A percentile compares a stretch with the other conserved stretches of the same genome.
Conservation (phyloP, 2,113 vertebrate species). For the Antechinus stuartii region DNA sequence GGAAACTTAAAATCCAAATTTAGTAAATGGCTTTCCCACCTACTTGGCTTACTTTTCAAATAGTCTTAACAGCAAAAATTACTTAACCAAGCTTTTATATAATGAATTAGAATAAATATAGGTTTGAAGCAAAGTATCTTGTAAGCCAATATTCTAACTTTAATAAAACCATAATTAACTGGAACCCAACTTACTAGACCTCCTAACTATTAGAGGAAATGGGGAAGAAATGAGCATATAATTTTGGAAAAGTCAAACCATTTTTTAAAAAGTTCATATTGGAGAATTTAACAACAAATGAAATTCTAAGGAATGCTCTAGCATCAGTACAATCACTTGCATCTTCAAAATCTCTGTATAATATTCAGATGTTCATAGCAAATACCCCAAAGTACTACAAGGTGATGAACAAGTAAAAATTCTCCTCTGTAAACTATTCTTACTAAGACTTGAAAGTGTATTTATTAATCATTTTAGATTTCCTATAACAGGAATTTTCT, state of each 20-base stretch:
- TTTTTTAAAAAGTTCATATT: not conserved
- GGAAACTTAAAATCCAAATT: not conserved
- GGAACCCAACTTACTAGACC: constrained; percentile 11
- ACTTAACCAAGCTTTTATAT: constrained; percentile 17
- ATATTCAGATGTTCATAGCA: not conserved
- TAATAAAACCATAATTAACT: not conserved
- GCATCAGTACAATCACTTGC: not conserved
- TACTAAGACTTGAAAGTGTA: not conserved
- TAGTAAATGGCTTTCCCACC: constrained; percentile 14
- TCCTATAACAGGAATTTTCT: constrained; percentile 35
- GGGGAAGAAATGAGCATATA: constrained; percentile 5
- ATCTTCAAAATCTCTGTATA: constrained; percentile 40
- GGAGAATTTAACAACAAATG: constrained; percentile 48
- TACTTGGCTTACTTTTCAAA: not conserved
- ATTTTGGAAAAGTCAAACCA: constrained; percentile 27
- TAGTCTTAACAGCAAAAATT: not conserved
- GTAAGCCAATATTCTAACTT: not conserved
- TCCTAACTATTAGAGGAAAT: not conserved
- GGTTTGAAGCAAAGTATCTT: not conserved
- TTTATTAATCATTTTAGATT: constrained; percentile 21
- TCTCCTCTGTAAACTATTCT: not conserved
- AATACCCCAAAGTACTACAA: constrained; percentile 1
- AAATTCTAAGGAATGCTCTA: not conserved
- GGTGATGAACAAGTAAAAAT: constrained; percentile 22
- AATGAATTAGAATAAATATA: constrained; percentile 5